A percentile compares a stretch with the other conserved stretches of the same genome.
phyloP scores from a whole-genome alignment of 2,113 vertebrate genomes.

The Marmota flaviventris region DNA sequence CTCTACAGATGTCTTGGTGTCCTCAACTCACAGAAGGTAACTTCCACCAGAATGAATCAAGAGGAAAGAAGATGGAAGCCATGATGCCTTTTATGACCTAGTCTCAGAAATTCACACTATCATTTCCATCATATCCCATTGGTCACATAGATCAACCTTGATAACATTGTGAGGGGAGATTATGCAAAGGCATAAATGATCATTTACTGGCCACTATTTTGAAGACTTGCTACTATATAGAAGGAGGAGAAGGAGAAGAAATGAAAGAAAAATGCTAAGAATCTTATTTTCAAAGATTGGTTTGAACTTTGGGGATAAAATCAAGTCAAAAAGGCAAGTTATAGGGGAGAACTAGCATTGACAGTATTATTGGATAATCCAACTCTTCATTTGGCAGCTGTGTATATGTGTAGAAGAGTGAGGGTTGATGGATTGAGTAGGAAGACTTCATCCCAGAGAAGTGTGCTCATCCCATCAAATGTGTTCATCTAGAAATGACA shows the following conservation, averaged over 20 bases:
- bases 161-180: background rate
- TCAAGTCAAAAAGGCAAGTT: background rate
- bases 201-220: background rate
- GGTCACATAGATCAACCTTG: background rate
- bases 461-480: background rate
- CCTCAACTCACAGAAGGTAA: background rate
- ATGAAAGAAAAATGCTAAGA: background rate
- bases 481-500: background rate
- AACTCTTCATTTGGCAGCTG: background rate
- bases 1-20: background rate
- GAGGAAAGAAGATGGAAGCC: background rate
- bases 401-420: too few relatives aligned
- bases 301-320: conserved; percentile 9
- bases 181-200: background rate
- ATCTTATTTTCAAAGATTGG: background rate
- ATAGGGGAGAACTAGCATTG: background rate
- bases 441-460: background rate
- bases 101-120: background rate
- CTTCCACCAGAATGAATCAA: background rate
- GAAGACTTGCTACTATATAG: background rate
- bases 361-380: background rate
- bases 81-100: background rate
- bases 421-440: background rate
- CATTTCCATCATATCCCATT: background rate
- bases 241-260: background rate